Conservation (phyloP, 1,140 invertebrate genomes). For the Heliconius congener region DNA sequence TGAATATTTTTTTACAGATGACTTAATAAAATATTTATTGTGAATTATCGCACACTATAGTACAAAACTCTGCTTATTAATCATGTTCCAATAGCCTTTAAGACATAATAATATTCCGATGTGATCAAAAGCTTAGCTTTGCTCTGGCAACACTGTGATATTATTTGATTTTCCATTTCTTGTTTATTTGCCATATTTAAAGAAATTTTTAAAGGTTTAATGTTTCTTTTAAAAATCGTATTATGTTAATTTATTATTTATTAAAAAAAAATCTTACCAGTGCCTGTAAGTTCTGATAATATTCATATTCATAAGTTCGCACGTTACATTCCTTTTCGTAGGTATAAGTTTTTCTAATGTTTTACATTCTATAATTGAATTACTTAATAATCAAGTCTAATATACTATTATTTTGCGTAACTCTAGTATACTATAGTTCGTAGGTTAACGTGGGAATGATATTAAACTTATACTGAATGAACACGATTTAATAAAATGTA, state of each 20-base stretch:
- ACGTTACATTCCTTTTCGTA: slow-evolving; percentile 55
- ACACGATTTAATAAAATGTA: slow-evolving; percentile 58
- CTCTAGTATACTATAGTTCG: slow-evolving; percentile 15
- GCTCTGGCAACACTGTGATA: slow-evolving; percentile 66
- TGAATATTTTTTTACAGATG: slow-evolving; percentile 45
- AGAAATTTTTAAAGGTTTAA: not conserved
- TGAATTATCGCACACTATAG: slow-evolving; percentile 69
- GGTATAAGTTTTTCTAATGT: slow-evolving; percentile 26
- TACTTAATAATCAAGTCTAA: slow-evolving; percentile 41
- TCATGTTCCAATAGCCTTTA: slow-evolving; percentile 64
- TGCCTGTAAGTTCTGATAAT: slow-evolving; percentile 77
- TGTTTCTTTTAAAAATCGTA: slow-evolving; percentile 9
- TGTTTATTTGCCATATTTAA: slow-evolving; percentile 11
- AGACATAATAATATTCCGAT: slow-evolving; percentile 34
- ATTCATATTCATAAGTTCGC: slow-evolving; percentile 68
- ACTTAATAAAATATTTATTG: slow-evolving; percentile 49
- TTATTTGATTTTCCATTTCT: slow-evolving; percentile 50
- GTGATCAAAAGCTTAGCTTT: slow-evolving; percentile 46
- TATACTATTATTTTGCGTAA: slow-evolving; percentile 21
- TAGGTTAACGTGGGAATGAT: slow-evolving; percentile 33
- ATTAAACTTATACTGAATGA: slow-evolving; percentile 37
- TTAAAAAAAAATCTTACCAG: slow-evolving; percentile 56
- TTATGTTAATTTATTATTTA: slow-evolving; percentile 31
- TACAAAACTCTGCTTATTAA: slow-evolving; percentile 65
- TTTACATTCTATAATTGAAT: slow-evolving; percentile 35